phyloP scores from a whole-genome alignment of 2,888 invertebrate species.

The Drosophila subsilvestris region DNA sequence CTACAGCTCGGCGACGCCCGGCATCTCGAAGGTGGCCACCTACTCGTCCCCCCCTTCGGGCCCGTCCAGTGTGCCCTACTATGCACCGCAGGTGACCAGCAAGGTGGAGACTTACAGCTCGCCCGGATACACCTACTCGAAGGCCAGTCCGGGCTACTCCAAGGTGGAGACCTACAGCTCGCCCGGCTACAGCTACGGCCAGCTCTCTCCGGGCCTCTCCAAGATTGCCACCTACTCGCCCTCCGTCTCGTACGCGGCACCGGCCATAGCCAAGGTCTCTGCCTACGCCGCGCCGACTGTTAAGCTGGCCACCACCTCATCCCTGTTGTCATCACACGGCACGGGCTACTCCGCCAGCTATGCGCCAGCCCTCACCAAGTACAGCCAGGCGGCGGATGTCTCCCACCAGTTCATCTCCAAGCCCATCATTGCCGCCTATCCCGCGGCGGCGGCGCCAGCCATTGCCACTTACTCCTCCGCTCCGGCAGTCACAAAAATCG shows the following conservation, averaged over 20 bases:
- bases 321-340: conserved; percentile 56
- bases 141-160: conserved; percentile 69
- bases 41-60: conserved; percentile 51
- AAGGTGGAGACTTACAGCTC: conserved; percentile 81
- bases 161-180: conserved; percentile 75
- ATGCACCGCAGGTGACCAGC: conserved; percentile 82
- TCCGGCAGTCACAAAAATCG: conserved; percentile 52
- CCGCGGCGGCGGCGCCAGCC: conserved; percentile 48
- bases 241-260: conserved; percentile 63
- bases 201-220: conserved; percentile 52
- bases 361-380: conserved; percentile 69
- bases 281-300: conserved; percentile 49
- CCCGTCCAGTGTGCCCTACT: conserved; percentile 50
- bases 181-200: conserved; percentile 64
- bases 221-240: conserved; percentile 80
- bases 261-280: conserved; percentile 63
- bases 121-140: conserved; percentile 85
- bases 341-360: conserved; percentile 62
- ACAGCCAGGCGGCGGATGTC: conserved; percentile 65
- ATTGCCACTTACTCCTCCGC: conserved; percentile 33
- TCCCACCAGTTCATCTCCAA: conserved; percentile 58
- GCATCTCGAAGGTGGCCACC: conserved; percentile 67
- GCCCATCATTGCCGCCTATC: conserved; percentile 61
- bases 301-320: conserved; percentile 53
- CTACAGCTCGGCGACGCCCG: conserved; percentile 73